phyloP scores from a whole-genome alignment of 2,797 vertebrate species.

The Botia kubotai region DNA sequence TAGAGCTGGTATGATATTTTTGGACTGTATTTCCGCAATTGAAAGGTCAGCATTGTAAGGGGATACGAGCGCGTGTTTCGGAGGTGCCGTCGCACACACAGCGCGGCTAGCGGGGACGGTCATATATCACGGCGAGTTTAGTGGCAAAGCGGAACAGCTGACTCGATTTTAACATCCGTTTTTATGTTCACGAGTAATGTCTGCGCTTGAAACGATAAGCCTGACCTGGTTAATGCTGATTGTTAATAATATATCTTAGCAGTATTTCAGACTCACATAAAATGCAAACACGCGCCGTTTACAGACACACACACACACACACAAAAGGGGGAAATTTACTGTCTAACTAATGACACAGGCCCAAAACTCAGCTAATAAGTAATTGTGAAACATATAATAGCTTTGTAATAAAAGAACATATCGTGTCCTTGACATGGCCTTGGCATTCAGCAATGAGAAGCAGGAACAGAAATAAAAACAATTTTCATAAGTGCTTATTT shows the following conservation, averaged over 20 bases:
- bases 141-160: slow-evolving; percentile 32
- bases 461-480: slow-evolving; percentile 18
- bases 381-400: slow-evolving; percentile 49
- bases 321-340: slow-evolving; percentile 1
- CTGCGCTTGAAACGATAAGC: slow-evolving; percentile 21
- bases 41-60: slow-evolving; percentile 51
- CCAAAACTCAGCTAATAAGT: slow-evolving; percentile 43
- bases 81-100: slow-evolving; percentile 5
- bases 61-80: slow-evolving; percentile 11
- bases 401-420: slow-evolving; percentile 49
- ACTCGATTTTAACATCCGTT: slow-evolving; percentile 20
- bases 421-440: slow-evolving; percentile 56
- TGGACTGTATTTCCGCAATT: slow-evolving; percentile 45
- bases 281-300: background rate
- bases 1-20: slow-evolving; percentile 32
- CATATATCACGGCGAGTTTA: slow-evolving; percentile 33
- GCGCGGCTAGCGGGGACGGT: background rate
- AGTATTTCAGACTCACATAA: background rate
- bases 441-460: slow-evolving; percentile 42
- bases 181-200: slow-evolving; percentile 29
- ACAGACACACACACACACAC: slow-evolving; percentile 1
- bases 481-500: slow-evolving; percentile 53
- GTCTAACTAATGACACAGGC: slow-evolving; percentile 53
- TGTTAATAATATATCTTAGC: slow-evolving; percentile 1
- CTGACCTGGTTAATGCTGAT: slow-evolving; percentile 14